Percentiles rank a stretch among this genome's conserved stretches.
Evolutionary conservation across 2,888 invertebrate species (phyloP).

Genomic region (Apamea anceps): DNA sequence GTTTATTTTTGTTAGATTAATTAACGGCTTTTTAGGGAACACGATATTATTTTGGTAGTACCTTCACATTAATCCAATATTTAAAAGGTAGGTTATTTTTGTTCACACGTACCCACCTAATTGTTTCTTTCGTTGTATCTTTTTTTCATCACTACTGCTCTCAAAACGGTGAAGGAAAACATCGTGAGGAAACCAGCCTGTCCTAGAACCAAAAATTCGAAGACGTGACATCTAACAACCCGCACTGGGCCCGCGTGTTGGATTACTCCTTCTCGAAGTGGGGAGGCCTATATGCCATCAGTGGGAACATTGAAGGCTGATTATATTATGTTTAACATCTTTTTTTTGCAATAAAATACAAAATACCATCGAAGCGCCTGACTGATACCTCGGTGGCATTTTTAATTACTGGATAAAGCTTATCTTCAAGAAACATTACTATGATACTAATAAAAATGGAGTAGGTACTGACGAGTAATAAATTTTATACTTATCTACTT

Average conservation of each 20-base stretch:
- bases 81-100: not conserved
- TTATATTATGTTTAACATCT: too few relatives aligned
- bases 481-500: not conserved
- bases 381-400: too few relatives aligned
- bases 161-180: not conserved
- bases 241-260: too few relatives aligned
- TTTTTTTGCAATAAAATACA: not conserved
- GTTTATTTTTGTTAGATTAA: slow-evolving; percentile 36
- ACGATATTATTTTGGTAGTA: slow-evolving; percentile 15
- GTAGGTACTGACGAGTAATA: not conserved
- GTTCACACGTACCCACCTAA: not conserved
- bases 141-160: not conserved
- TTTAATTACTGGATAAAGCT: slow-evolving; percentile 5
- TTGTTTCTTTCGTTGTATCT: too few relatives aligned
- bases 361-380: not conserved
- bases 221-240: too few relatives aligned
- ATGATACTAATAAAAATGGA: not conserved
- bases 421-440: slow-evolving; percentile 5
- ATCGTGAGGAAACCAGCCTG: too few relatives aligned
- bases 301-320: too few relatives aligned
- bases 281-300: too few relatives aligned
- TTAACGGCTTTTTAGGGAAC: slow-evolving; percentile 27
- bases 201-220: too few relatives aligned
- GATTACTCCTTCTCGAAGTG: too few relatives aligned
- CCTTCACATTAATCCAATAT: not conserved